These are phyloP conservation scores for Oscheius onirici DNA, from an alignment of 2,888 invertebrate species.

Conservation along the genomic window DNA sequence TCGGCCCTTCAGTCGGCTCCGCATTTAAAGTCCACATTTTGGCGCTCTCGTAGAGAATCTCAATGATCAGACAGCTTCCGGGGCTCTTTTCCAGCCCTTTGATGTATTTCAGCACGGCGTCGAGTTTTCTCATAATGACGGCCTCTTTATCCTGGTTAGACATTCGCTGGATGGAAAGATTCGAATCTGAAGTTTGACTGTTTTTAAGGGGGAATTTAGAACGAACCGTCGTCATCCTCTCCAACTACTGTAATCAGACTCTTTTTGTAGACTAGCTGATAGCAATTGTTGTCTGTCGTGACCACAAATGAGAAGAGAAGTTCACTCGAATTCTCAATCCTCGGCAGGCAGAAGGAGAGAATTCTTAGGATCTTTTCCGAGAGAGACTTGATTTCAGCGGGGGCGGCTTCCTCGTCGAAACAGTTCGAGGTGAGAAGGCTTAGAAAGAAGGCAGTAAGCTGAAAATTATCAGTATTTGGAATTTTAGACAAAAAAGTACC, in stretches of 20 bases:
- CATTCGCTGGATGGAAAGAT: neutral
- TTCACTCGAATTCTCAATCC: conserved; percentile 3
- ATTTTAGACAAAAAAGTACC: neutral
- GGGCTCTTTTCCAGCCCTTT: neutral
- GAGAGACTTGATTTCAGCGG: neutral
- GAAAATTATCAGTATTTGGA: neutral
- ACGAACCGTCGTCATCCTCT: neutral
- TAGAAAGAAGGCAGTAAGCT: conserved; percentile 9
- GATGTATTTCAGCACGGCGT: conserved; percentile 12
- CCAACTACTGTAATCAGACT: neutral
- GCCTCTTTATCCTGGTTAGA: conserved; percentile 1
- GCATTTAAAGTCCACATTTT: neutral
- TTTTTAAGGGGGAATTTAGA: neutral
- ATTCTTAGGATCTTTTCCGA: conserved; percentile 7
- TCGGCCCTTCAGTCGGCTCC: neutral
- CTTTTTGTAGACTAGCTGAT: neutral
- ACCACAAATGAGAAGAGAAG: conserved; percentile 5
- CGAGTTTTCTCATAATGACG: conserved; percentile 13
- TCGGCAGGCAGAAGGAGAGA: neutral
- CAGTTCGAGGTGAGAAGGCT: conserved; percentile 3
- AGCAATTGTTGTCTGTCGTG: neutral
- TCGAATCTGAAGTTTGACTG: neutral
- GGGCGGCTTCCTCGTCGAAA: neutral
- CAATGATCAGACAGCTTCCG: conserved; percentile 3
- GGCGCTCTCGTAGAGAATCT: conserved; percentile 8